Evolutionary conservation across 2,888 invertebrate genomes (phyloP).

Genomic region (Eumerus sabulonum): DNA sequence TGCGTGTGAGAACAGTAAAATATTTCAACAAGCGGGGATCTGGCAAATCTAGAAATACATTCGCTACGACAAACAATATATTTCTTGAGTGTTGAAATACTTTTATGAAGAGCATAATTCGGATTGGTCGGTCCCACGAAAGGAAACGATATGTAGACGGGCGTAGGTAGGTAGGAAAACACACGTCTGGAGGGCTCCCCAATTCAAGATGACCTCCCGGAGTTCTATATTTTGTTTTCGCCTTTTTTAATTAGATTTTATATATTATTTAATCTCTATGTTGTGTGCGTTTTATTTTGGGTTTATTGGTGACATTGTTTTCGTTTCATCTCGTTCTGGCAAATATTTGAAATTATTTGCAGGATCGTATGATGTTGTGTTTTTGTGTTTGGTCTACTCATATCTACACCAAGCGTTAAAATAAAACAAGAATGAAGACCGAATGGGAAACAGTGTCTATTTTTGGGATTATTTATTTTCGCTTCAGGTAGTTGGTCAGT

Average conservation of each 20-base stretch:
- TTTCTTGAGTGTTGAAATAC: constrained; percentile 44
- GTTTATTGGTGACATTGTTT: background rate
- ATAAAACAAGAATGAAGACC: constrained; percentile 26
- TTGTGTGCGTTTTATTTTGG: too few relatives aligned
- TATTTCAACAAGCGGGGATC: constrained; percentile 52
- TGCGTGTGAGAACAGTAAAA: constrained; percentile 73
- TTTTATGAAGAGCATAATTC: constrained; percentile 42
- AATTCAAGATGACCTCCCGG: constrained; percentile 53
- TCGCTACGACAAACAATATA: constrained; percentile 52
- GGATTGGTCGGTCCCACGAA: constrained; percentile 11
- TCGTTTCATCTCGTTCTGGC: constrained; percentile 25
- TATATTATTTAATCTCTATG: constrained; percentile 24
- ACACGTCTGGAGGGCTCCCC: too few relatives aligned
- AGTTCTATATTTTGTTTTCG: constrained; percentile 48
- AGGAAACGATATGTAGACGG: constrained; percentile 50
- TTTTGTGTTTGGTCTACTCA: constrained; percentile 18
- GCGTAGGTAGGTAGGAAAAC: constrained; percentile 3
- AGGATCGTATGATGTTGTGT: constrained; percentile 30
- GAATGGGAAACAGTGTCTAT: background rate
- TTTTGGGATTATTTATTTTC: constrained; percentile 41
- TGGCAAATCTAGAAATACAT: constrained; percentile 57
- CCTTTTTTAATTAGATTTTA: constrained; percentile 19
- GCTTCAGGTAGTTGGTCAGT: constrained; percentile 18
- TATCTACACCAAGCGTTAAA: constrained; percentile 39
- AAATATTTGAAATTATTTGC: constrained; percentile 48